Base-by-base conservation (phyloP, 2,113 vertebrate genomes). In the crab-eating macaque (Macaca fascicularis) region DNA sequence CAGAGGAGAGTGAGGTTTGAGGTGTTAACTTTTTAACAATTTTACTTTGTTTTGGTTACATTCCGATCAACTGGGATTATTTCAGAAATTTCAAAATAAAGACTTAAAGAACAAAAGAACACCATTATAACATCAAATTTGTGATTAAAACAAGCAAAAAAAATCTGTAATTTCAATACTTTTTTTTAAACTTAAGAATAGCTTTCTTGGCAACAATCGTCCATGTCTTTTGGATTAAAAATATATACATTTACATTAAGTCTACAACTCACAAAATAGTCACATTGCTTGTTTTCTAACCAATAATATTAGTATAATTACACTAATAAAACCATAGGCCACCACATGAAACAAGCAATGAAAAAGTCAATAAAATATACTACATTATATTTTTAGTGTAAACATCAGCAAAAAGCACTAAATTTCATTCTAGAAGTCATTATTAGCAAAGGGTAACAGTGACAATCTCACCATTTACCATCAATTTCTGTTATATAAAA, bases 11-110 rank as follows among this genome's bases (percentile, higher is more conserved):
- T 30, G 1, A 19, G 43, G 69, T 45, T 38, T 90, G 64, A 61
- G 6, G 22, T 35, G 5, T 32, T 59, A 74, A 75, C 20, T 40
- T 74, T 17, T 52, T 32, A 55, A 70, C 59, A 70, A 35, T 13
- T 83, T 95, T 84, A 64, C 25, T 50, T 82, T 92, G 40, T 78
- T 87, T 55, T 61, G 14, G 55, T 50, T 94, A n/a, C 13, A 61
- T 75, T 89, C 78, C 75, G 76, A 16, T 52, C 75, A 67, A 8
- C 3, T 19, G 45, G 9, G 74, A 88, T 81, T 91, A 89, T 40
- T 92, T 89, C 55, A 43, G 35, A 94, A 89, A 92, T 90, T 90
- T 64, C 43, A 48, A 32, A 76, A 81, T 69, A 89, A 87, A 84
- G 27, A 72, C 90, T 80, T 83, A 92, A 69, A 61, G n/a, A 67